phyloP scores from a whole-genome alignment of 1,140 invertebrate genomes.

The Cheumatopsyche charites region DNA sequence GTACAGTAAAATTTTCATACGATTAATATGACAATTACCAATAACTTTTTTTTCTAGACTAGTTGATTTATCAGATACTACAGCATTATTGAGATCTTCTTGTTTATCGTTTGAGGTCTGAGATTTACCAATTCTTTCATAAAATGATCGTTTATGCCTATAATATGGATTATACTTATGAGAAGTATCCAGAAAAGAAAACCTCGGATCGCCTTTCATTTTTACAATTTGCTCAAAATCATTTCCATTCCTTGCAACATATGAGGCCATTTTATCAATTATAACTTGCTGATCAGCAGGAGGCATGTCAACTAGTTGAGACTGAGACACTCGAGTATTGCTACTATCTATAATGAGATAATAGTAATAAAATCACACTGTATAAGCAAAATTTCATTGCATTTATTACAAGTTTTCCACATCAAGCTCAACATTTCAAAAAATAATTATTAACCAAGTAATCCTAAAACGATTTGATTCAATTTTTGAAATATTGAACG shows the following conservation, averaged over 20 bases:
- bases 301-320: constrained; percentile 65
- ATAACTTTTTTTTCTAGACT: constrained; percentile 20
- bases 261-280: constrained; percentile 95
- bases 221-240: constrained; percentile 90
- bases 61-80: not conserved
- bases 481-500: not conserved
- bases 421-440: no score
- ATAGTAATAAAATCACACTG: no score
- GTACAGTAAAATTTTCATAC: not conserved
- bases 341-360: not conserved
- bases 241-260: constrained; percentile 91
- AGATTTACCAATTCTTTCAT: constrained; percentile 41
- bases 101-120: not conserved
- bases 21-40: not conserved
- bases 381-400: constrained; percentile 10
- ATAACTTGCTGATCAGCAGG: constrained; percentile 83
- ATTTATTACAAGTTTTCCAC: not conserved
- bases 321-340: not conserved
- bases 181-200: constrained; percentile 76
- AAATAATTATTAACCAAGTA: not conserved
- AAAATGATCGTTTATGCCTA: constrained; percentile 60
- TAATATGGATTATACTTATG: constrained; percentile 83
- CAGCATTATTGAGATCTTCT: constrained; percentile 16
- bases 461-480: no score
- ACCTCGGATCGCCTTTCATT: constrained; percentile 84